phyloP scores from a whole-genome alignment of 2,113 vertebrate species.

The Syrmaticus mikado region DNA sequence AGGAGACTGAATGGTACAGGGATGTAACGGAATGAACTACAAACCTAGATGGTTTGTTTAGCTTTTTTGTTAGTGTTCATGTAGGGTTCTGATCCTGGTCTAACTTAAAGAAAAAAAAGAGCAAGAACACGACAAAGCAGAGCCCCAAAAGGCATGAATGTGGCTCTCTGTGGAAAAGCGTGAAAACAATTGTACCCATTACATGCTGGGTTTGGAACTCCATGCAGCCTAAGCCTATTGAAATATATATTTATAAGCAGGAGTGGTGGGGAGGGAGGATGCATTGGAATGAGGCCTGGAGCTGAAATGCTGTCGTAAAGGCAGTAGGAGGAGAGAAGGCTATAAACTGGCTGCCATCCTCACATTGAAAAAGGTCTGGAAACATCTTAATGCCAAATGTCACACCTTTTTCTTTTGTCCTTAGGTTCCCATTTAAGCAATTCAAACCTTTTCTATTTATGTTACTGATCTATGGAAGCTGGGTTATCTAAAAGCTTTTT shows the following conservation, averaged over 20 bases:
- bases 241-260: slow-evolving; percentile 59
- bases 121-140: slow-evolving; percentile 3
- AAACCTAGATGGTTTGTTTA: not conserved
- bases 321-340: slow-evolving; percentile 36
- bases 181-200: slow-evolving; percentile 59
- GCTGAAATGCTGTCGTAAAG: slow-evolving; percentile 40
- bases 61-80: not conserved
- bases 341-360: not conserved
- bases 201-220: slow-evolving; percentile 56
- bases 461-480: not conserved
- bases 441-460: slow-evolving; percentile 12
- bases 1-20: not conserved
- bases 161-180: not conserved
- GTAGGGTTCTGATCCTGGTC: not conserved
- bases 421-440: slow-evolving; percentile 1
- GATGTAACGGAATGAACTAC: not conserved
- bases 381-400: slow-evolving; percentile 27
- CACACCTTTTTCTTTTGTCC: slow-evolving; percentile 35
- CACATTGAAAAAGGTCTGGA: not conserved
- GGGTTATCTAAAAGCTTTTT: not conserved
- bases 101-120: not conserved
- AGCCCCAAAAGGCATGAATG: slow-evolving; percentile 21
- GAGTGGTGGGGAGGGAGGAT: slow-evolving; percentile 37
- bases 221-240: slow-evolving; percentile 47
- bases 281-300: slow-evolving; percentile 59